A percentile compares a stretch with the other conserved stretches of the same genome.
Evolutionary conservation across 35 echinoderm and acorn worm species (phyloP).

Genomic region (Apostichopus parvimensis): DNA sequence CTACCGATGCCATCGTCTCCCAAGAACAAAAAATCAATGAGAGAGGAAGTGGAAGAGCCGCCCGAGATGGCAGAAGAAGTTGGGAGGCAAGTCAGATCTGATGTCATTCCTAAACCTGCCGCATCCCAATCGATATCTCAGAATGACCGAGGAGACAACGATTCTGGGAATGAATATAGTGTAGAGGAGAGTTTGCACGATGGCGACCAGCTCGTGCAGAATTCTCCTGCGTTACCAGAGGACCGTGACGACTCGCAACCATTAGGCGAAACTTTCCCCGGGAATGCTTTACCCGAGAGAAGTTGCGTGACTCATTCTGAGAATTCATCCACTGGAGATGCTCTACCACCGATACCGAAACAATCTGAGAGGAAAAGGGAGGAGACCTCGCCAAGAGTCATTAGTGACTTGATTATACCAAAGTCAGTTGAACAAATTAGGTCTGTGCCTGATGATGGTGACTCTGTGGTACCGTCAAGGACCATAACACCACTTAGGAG

Average conservation of each 20-base stretch:
- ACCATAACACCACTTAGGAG: constrained; percentile 16
- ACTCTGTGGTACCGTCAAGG: not conserved
- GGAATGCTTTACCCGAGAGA: not conserved
- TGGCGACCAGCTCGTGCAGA: not conserved
- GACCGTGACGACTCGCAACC: too few relatives aligned
- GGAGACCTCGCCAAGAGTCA: not conserved
- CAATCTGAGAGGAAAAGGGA: not conserved
- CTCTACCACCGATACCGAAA: not conserved
- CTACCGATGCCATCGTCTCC: constrained; percentile 16
- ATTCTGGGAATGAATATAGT: not conserved
- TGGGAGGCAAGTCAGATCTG: not conserved
- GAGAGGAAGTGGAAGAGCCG: not conserved
- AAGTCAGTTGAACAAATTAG: not conserved
- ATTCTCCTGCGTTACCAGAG: not conserved
- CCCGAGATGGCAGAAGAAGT: not conserved
- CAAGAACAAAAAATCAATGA: not conserved
- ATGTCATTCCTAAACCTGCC: not conserved
- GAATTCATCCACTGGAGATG: not conserved
- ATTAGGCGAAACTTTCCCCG: not conserved
- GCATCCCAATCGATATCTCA: not conserved
- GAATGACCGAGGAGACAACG: not conserved
- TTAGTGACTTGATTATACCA: not conserved
- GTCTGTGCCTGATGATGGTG: not conserved
- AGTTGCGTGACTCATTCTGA: not conserved
- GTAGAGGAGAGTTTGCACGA: not conserved